phyloP scores from a whole-genome alignment of 1,140 invertebrate species.

The Cephus cinctus region DNA sequence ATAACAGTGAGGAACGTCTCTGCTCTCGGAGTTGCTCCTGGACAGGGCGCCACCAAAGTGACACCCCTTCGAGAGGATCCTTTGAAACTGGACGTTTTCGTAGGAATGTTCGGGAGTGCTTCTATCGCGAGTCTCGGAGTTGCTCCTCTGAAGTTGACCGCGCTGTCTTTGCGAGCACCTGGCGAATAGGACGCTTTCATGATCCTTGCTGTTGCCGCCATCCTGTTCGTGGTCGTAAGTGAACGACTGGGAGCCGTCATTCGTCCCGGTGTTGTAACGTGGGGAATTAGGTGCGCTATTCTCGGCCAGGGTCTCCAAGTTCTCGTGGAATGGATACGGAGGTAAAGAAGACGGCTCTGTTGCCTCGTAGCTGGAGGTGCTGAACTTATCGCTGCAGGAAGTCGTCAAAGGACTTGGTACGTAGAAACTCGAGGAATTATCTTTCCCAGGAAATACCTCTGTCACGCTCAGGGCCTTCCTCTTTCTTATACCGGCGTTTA shows the following conservation, averaged over 20 bases:
- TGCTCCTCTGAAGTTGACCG: slow-evolving; percentile 26
- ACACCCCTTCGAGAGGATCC: slow-evolving; percentile 21
- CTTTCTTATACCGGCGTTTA: slow-evolving; percentile 65
- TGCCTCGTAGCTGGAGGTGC: slow-evolving; percentile 26
- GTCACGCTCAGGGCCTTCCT: slow-evolving; percentile 66
- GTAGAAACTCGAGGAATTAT: slow-evolving; percentile 61
- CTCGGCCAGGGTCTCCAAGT: slow-evolving; percentile 39
- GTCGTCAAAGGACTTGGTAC: slow-evolving; percentile 62
- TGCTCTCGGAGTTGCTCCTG: slow-evolving; percentile 22
- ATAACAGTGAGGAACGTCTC: slow-evolving; percentile 26
- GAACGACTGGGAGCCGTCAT: slow-evolving; percentile 17
- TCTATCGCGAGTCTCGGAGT: slow-evolving; percentile 30
- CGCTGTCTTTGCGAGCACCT: slow-evolving; percentile 18
- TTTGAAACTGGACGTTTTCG: slow-evolving; percentile 30
- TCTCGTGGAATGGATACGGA: slow-evolving; percentile 40
- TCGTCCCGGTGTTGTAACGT: slow-evolving; percentile 17
- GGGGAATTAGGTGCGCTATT: slow-evolving; percentile 40
- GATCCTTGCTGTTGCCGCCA: slow-evolving; percentile 17
- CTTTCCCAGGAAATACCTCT: slow-evolving; percentile 60
- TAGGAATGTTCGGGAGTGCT: slow-evolving; percentile 28
- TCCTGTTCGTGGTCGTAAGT: slow-evolving; percentile 19
- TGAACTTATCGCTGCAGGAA: slow-evolving; percentile 34
- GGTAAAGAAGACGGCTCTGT: slow-evolving; percentile 36
- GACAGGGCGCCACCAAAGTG: slow-evolving; percentile 18
- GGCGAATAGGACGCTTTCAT: slow-evolving; percentile 27